Evolutionary conservation across 2,797 vertebrate species (phyloP).

Genomic region (Intellagama lesueurii): DNA sequence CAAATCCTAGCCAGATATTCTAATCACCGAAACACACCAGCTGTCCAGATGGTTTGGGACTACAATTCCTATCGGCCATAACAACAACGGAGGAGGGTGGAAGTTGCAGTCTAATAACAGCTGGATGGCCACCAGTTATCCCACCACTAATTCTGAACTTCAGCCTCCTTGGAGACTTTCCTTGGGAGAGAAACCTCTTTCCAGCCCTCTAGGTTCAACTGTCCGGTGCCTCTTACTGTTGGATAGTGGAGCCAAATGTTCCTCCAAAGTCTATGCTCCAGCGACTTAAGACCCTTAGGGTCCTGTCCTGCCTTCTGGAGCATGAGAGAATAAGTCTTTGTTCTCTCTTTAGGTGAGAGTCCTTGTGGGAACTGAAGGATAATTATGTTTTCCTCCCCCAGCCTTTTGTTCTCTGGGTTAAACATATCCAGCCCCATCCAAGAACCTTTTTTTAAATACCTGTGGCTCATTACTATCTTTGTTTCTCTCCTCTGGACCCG

Average conservation of each 20-base stretch:
- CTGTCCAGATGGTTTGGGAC: too few species aligned
- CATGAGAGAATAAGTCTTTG: neutral
- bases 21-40: too few species aligned
- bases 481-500: neutral
- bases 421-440: neutral
- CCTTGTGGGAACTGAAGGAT: neutral
- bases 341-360: too few species aligned
- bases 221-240: too few species aligned
- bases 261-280: neutral
- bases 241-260: neutral
- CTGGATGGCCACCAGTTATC: neutral
- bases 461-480: too few species aligned
- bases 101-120: neutral
- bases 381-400: neutral
- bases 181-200: too few species aligned
- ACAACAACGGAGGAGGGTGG: neutral
- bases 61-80: too few species aligned
- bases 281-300: neutral
- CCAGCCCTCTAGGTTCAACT: too few species aligned
- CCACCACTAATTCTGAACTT: too few species aligned
- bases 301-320: neutral
- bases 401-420: neutral
- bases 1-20: too few species aligned
- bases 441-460: too few species aligned
- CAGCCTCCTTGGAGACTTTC: too few species aligned